These are phyloP conservation scores for Syngnathus rostellatus DNA, from an alignment of 2,797 vertebrate genomes.

Conservation along the genomic window DNA sequence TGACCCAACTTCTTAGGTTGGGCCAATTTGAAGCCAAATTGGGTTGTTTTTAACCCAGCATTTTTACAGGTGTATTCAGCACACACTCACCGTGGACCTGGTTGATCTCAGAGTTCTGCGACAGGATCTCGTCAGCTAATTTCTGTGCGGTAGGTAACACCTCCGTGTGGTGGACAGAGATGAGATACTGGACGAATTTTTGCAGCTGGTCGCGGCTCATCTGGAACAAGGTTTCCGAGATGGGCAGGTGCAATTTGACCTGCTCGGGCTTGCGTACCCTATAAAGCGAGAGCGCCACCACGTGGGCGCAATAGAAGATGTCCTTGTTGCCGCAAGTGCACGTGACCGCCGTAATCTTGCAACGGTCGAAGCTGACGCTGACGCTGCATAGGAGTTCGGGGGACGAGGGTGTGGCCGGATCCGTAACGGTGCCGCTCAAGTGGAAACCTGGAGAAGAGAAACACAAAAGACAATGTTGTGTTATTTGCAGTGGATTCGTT, in stretches of 20 bases:
- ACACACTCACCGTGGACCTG: conserved; percentile 90
- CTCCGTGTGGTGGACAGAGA: conserved; percentile 97
- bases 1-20: too few species aligned
- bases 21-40: too few species aligned
- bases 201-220: conserved; percentile 99
- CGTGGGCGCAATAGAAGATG: conserved; percentile 99
- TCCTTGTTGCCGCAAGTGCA: conserved; percentile 99
- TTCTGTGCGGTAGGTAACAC: conserved; percentile 97
- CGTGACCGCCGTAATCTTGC: conserved; percentile 98
- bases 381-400: conserved; percentile 93
- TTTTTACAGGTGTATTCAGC: conserved; percentile 9
- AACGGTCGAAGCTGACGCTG: conserved; percentile 99
- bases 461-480: not conserved
- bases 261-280: conserved; percentile 95
- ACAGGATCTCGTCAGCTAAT: conserved; percentile 96
- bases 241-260: conserved; percentile 98
- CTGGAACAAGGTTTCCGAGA: conserved; percentile 98
- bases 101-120: conserved; percentile 98
- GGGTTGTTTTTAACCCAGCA: too few species aligned
- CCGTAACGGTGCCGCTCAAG: conserved; percentile 94
- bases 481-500: not conserved
- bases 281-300: conserved; percentile 95
- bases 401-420: conserved; percentile 86
- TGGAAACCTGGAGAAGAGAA: conserved; percentile 78
- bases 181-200: conserved; percentile 99